Evolutionary conservation across 1,140 invertebrate genomes (phyloP).

Genomic region (Drosophila malerkotliana): DNA sequence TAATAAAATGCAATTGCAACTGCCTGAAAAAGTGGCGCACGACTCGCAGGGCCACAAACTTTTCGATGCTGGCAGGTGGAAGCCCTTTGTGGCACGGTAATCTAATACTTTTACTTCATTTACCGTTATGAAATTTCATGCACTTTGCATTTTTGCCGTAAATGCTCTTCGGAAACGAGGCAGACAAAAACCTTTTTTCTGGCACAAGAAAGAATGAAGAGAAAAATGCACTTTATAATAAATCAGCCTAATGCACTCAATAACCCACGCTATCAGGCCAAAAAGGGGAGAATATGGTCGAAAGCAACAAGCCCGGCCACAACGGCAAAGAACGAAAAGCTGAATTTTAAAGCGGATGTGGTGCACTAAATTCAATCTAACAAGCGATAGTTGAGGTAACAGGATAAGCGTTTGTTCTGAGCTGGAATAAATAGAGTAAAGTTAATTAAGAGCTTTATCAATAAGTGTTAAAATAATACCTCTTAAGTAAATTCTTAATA

Average conservation of each 20-base stretch:
- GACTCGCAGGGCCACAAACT: slow-evolving; percentile 12
- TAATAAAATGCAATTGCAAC: slow-evolving; percentile 67
- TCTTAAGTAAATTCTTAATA: neutral
- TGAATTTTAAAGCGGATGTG: slow-evolving; percentile 11
- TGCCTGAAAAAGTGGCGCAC: slow-evolving; percentile 45
- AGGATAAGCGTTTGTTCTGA: slow-evolving; percentile 18
- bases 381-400: slow-evolving; percentile 41
- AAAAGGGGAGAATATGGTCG: slow-evolving; percentile 30
- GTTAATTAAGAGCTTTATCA: slow-evolving; percentile 10
- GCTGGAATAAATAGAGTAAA: slow-evolving; percentile 4
- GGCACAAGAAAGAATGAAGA: slow-evolving; percentile 11
- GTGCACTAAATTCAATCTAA: slow-evolving; percentile 41
- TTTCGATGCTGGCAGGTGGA: slow-evolving; percentile 12
- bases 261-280: slow-evolving; percentile 29
- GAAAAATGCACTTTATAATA: slow-evolving; percentile 60
- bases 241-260: slow-evolving; percentile 77
- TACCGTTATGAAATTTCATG: slow-evolving; percentile 70
- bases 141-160: slow-evolving; percentile 64
- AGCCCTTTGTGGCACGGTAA: slow-evolving; percentile 48
- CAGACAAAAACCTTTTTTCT: slow-evolving; percentile 45
- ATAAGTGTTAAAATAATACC: slow-evolving; percentile 1
- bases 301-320: slow-evolving; percentile 44
- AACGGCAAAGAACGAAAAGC: slow-evolving; percentile 20
- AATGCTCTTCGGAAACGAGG: slow-evolving; percentile 25
- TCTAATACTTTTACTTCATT: slow-evolving; percentile 78